phyloP scores from a whole-genome alignment of 1,140 invertebrate genomes.

The Sitobion miscanthi region DNA sequence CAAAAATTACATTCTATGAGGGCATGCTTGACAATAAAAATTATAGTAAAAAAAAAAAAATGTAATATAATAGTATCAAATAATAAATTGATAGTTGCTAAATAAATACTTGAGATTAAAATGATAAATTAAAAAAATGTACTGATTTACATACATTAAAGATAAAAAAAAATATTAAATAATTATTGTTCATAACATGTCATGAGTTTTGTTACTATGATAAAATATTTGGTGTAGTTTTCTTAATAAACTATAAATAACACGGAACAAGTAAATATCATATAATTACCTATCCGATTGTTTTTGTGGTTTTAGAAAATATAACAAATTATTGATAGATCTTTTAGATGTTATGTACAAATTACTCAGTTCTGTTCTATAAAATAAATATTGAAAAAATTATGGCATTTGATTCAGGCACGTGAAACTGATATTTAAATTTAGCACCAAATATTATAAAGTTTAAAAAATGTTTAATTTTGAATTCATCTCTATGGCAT shows the following conservation, averaged over 20 bases:
- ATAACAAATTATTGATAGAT: neutral
- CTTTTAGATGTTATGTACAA: neutral
- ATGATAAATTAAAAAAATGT: neutral
- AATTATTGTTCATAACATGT: neutral
- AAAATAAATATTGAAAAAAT: neutral
- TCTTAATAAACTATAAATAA: slow-evolving; percentile 15
- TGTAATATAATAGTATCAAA: neutral
- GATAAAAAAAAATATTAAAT: neutral
- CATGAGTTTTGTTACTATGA: neutral
- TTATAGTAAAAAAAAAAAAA: neutral
- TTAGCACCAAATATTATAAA: slow-evolving; percentile 27
- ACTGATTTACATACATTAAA: neutral
- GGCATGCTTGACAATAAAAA: neutral
- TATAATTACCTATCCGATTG: neutral
- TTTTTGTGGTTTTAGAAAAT: neutral
- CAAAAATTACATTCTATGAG: slow-evolving; percentile 11
- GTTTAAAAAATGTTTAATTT: neutral
- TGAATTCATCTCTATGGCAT: slow-evolving; percentile 1
- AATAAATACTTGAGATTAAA: neutral
- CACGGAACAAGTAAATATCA: neutral
- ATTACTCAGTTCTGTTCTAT: slow-evolving; percentile 39
- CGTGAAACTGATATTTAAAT: slow-evolving; percentile 24
- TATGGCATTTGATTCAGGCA: slow-evolving; percentile 43
- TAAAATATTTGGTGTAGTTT: slow-evolving; percentile 6
- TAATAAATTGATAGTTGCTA: neutral